Percentiles rank a stretch among this genome's conserved stretches.
phyloP scores from a whole-genome alignment of 1,140 invertebrate genomes.

The Megathymus violae region DNA sequence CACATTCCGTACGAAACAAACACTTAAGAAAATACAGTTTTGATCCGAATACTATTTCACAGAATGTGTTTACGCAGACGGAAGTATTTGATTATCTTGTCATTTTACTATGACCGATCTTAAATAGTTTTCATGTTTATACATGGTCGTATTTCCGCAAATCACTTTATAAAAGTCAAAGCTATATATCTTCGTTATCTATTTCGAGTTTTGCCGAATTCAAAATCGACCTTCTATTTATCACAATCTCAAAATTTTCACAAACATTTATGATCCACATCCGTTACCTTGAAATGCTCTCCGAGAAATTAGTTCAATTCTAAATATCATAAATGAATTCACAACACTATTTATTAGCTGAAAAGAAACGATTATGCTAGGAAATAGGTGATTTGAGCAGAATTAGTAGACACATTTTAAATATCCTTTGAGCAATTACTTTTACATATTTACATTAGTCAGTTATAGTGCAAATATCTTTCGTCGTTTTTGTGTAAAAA shows the following conservation, averaged over 20 bases:
- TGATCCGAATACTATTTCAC: conserved; percentile 1
- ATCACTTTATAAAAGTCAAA: neutral
- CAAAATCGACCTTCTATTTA: neutral
- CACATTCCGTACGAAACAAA: conserved; percentile 1
- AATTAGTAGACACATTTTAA: neutral
- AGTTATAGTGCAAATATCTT: no score
- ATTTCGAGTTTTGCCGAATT: neutral
- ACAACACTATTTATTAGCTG: conserved; percentile 29
- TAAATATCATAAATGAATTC: conserved; percentile 22
- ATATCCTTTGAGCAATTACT: no score
- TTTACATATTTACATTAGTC: no score
- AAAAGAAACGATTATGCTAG: conserved; percentile 18
- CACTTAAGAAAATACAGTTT: neutral
- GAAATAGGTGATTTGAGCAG: neutral
- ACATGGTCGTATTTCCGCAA: neutral
- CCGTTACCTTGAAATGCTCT: conserved; percentile 20
- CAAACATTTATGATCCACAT: conserved; percentile 18
- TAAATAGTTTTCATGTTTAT: neutral
- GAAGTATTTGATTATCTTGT: neutral
- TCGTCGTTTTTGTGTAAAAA: no score
- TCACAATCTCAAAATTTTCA: neutral
- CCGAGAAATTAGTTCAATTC: conserved; percentile 30
- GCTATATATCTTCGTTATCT: neutral
- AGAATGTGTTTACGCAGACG: neutral
- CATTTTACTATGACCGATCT: neutral